Evolutionary conservation across 2,113 vertebrate genomes (phyloP).

Genomic region (Nycticryphes semicollaris): DNA sequence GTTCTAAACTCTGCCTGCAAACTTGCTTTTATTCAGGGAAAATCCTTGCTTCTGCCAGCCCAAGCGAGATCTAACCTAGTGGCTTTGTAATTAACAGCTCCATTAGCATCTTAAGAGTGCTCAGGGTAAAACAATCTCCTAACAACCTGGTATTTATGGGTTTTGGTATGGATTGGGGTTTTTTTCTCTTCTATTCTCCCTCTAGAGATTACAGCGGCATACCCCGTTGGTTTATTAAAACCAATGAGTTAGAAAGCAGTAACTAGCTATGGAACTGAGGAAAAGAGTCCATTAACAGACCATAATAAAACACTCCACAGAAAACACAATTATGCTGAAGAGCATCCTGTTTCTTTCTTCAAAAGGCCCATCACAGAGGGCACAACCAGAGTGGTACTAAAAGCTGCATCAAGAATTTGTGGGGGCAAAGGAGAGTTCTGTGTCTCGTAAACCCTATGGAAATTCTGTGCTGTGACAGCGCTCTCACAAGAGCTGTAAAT

Average conservation of each 20-base stretch:
- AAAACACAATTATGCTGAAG: not conserved
- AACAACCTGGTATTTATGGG: not conserved
- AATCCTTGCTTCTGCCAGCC: not conserved
- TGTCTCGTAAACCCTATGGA: not conserved
- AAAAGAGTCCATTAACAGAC: not conserved
- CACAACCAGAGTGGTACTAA: not conserved
- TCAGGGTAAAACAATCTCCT: not conserved
- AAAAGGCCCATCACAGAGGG: not conserved
- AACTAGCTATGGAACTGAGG: not conserved
- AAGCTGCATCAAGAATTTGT: not conserved
- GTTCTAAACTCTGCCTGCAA: not conserved
- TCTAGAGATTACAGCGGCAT: not conserved
- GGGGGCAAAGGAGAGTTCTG: not conserved
- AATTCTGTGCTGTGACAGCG: not conserved
- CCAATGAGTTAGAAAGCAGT: constrained; percentile 27
- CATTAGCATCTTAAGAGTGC: not conserved
- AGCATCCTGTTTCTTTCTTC: not conserved
- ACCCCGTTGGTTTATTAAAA: not conserved
- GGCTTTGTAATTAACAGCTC: not conserved
- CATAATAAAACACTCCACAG: not conserved
- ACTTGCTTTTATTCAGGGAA: not conserved
- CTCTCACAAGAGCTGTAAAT: not conserved
- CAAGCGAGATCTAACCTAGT: not conserved
- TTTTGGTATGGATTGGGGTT: not conserved
- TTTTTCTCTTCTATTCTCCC: not conserved